A percentile compares a stretch with the other conserved stretches of the same genome.
phyloP scores from a whole-genome alignment of 37 sponge, comb jelly and placozoan species.

The Chondrosia reniformis region DNA sequence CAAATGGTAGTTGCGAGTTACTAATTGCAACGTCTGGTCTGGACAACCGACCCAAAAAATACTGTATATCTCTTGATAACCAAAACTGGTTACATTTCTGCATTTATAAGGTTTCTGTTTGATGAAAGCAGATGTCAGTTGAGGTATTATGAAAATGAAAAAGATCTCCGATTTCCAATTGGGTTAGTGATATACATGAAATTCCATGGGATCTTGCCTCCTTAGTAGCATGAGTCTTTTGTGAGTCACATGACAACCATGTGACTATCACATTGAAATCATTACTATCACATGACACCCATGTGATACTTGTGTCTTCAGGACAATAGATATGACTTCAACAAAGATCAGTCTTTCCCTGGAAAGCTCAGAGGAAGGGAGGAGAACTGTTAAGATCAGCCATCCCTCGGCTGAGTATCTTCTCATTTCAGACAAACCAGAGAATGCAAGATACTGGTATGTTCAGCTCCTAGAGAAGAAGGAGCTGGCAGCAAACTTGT shows the following conservation, averaged over 20 bases:
- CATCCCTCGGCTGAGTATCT: background rate
- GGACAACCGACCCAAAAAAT: no score
- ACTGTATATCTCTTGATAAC: no score
- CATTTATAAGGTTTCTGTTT: slow-evolving; percentile 5
- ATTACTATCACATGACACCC: no score
- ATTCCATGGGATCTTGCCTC: no score
- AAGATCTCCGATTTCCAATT: background rate
- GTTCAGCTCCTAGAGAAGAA: background rate
- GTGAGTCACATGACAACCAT: no score
- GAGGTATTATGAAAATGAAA: slow-evolving; percentile 18
- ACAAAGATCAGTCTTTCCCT: background rate
- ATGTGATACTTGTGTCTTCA: background rate
- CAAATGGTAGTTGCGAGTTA: no score
- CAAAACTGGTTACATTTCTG: background rate
- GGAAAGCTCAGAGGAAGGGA: background rate
- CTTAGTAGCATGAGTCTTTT: background rate
- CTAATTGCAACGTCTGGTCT: no score
- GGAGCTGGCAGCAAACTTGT: background rate
- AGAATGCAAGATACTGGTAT: background rate
- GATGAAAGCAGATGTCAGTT: background rate
- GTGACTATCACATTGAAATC: no score
- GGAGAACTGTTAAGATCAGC: background rate
- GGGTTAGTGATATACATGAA: background rate
- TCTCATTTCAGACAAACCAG: background rate
- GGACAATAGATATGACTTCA: background rate